phyloP scores from a whole-genome alignment of 2,113 vertebrate genomes.

The Silurus asotus region DNA sequence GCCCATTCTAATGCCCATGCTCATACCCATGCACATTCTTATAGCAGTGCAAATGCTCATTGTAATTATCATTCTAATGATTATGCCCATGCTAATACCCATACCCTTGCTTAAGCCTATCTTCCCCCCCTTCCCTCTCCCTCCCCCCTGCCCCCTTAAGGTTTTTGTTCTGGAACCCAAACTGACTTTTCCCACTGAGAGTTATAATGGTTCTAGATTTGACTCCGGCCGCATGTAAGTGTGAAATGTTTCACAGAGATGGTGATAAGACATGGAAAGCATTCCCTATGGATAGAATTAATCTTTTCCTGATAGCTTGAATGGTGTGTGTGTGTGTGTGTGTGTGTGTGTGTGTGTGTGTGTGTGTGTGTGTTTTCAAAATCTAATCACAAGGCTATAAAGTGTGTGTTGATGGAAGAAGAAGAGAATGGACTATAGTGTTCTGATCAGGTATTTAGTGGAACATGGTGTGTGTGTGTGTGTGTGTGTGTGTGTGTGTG shows the following conservation, averaged over 20 bases:
- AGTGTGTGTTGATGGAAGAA: not conserved
- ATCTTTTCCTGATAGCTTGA: not conserved
- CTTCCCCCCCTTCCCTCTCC: too few species aligned
- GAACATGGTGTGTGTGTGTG: not conserved
- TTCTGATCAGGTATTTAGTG: conserved; percentile 6
- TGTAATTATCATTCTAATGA: too few species aligned
- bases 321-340: not conserved
- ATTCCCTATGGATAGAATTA: not conserved
- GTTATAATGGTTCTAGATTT: not conserved
- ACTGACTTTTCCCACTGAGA: not conserved
- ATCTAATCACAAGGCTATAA: not conserved
- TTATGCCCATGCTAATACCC: too few species aligned
- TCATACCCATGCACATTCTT: too few species aligned
- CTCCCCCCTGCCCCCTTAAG: too few species aligned
- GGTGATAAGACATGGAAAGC: not conserved
- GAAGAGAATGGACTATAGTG: not conserved
- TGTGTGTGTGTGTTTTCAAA: not conserved
- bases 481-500: not conserved
- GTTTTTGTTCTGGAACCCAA: not conserved
- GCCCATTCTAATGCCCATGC: too few species aligned
- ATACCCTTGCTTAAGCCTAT: too few species aligned
- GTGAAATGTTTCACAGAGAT: not conserved
- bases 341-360: not conserved
- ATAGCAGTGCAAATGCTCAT: too few species aligned
- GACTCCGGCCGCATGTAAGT: not conserved